Evolutionary conservation across 2,113 vertebrate species (phyloP).

Genomic region (Paraplagusia blochii): DNA sequence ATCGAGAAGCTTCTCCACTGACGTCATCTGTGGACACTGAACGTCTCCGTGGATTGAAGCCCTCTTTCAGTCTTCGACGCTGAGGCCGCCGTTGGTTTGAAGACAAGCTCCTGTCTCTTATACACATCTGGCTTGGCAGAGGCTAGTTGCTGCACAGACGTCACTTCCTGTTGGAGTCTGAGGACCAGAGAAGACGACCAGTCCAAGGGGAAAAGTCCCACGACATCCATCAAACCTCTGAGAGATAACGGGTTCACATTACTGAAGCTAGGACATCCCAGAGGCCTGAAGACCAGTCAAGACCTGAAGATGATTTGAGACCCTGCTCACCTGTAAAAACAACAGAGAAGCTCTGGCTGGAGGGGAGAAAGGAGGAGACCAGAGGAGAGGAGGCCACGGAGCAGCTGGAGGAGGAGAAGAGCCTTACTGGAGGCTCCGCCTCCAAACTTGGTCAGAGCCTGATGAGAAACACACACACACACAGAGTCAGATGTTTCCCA

Average conservation of each 20-base stretch:
- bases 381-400: conserved; percentile 79
- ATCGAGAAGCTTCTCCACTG: too few relatives aligned
- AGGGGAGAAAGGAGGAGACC: conserved; percentile 82
- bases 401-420: conserved; percentile 68
- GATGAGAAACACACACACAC: conserved; percentile 1
- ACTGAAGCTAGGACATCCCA: not conserved
- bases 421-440: not conserved
- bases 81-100: too few relatives aligned
- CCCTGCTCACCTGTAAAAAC: conserved; percentile 1
- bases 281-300: too few relatives aligned
- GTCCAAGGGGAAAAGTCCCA: conserved; percentile 63
- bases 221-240: not conserved
- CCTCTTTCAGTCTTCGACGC: too few relatives aligned
- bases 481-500: not conserved
- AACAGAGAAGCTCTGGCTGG: conserved; percentile 53
- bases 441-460: conserved; percentile 14
- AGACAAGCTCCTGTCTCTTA: too few relatives aligned
- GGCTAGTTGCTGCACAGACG: conserved; percentile 67
- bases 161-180: conserved; percentile 58
- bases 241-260: not conserved
- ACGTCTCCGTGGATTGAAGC: too few relatives aligned
- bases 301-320: not conserved
- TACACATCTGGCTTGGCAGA: conserved; percentile 70
- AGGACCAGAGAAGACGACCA: conserved; percentile 84
- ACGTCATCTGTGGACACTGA: too few relatives aligned